Conservation (phyloP, 2,113 vertebrate species). For the Zingel zingel region DNA sequence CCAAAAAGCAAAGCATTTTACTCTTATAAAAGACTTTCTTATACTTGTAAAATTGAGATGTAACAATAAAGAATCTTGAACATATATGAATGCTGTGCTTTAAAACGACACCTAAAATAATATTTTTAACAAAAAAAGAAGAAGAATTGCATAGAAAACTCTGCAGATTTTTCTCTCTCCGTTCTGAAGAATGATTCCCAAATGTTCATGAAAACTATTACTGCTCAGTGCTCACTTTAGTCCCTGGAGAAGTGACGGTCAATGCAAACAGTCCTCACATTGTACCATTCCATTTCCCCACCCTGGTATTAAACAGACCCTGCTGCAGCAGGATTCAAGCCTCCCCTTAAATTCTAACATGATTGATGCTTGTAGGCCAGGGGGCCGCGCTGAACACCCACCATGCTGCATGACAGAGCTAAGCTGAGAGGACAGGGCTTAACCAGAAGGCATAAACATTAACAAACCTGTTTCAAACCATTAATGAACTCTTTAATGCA, state of each 20-base stretch:
- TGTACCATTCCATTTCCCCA: conserved; percentile 36
- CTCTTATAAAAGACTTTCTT: too few species aligned
- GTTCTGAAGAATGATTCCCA: neutral
- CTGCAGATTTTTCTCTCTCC: neutral
- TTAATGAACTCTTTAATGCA: conserved; percentile 26
- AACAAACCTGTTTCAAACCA: conserved; percentile 22
- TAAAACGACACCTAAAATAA: neutral
- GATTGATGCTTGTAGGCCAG: conserved; percentile 33
- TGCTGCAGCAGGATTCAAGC: conserved; percentile 30
- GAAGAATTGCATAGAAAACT: neutral
- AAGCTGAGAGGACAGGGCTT: neutral
- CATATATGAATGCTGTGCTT: too few species aligned
- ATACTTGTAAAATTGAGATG: too few species aligned
- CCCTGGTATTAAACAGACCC: conserved; percentile 54
- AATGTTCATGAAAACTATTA: conserved; percentile 17
- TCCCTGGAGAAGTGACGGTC: neutral
- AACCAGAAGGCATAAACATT: conserved; percentile 16
- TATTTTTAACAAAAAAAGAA: neutral
- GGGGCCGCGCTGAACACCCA: conserved; percentile 41
- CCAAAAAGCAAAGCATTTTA: too few species aligned
- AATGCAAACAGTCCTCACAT: conserved; percentile 19
- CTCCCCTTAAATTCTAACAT: conserved; percentile 49
- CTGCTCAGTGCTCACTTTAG: conserved; percentile 11
- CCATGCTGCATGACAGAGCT: conserved; percentile 18
- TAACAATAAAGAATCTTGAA: too few species aligned